These are phyloP conservation scores for Drosophila meridiana DNA, from an alignment of 2,888 invertebrate species.

Conservation along the genomic window DNA sequence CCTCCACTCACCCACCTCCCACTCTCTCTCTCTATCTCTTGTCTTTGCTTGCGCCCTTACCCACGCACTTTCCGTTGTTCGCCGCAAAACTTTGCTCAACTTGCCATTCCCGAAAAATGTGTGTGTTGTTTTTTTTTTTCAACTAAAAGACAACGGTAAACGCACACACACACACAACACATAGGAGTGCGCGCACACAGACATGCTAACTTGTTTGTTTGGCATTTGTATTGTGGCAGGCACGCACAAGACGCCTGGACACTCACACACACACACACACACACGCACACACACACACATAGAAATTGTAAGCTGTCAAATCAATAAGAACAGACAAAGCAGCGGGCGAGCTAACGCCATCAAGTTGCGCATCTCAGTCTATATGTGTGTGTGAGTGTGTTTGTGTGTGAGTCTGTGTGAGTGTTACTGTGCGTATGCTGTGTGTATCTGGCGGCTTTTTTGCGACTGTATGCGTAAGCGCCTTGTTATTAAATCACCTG, in stretches of 20 bases:
- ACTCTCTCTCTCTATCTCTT: slow-evolving; percentile 2
- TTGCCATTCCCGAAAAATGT: slow-evolving; percentile 55
- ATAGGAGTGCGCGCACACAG: neutral
- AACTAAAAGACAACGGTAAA: slow-evolving; percentile 36
- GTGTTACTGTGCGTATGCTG: neutral
- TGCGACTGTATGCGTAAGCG: slow-evolving; percentile 42
- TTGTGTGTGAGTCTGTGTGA: slow-evolving; percentile 10
- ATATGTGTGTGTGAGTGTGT: slow-evolving; percentile 23
- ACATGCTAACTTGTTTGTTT: slow-evolving; percentile 49
- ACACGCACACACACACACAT: slow-evolving; percentile 16
- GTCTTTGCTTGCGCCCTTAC: slow-evolving; percentile 40
- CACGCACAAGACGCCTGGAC: slow-evolving; percentile 60
- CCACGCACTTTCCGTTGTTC: slow-evolving; percentile 66
- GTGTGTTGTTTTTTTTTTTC: slow-evolving; percentile 21
- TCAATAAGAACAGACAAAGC: slow-evolving; percentile 70
- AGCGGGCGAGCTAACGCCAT: slow-evolving; percentile 49
- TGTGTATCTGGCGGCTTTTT: slow-evolving; percentile 27
- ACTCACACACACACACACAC: no score
- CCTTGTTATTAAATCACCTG: slow-evolving; percentile 73
- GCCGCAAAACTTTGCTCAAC: slow-evolving; percentile 50
- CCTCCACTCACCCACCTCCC: neutral
- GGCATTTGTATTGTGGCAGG: slow-evolving; percentile 59
- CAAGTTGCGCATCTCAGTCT: slow-evolving; percentile 28
- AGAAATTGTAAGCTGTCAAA: slow-evolving; percentile 69
- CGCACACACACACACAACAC: slow-evolving; percentile 1